A percentile compares a stretch with the other conserved stretches of the same genome.
Conservation (phyloP, 1,140 invertebrate genomes). For the Penaeus chinensis region DNA sequence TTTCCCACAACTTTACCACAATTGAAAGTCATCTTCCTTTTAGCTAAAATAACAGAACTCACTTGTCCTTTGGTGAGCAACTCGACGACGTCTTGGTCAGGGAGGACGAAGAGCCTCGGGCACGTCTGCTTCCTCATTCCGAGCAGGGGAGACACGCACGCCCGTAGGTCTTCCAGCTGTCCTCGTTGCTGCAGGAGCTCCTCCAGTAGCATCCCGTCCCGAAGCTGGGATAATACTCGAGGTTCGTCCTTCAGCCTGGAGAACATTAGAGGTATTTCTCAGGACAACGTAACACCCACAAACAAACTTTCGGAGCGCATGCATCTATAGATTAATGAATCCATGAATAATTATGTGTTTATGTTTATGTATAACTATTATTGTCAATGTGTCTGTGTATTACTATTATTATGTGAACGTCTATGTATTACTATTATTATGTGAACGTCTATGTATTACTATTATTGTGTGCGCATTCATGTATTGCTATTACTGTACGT, state of each 20-base stretch:
- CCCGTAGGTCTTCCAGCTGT: slow-evolving; percentile 41
- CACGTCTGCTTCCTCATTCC: slow-evolving; percentile 57
- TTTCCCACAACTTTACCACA: too few relatives aligned
- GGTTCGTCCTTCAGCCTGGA: slow-evolving; percentile 47
- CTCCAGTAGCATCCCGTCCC: slow-evolving; percentile 57
- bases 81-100: slow-evolving; percentile 50
- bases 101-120: slow-evolving; percentile 58
- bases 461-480: background rate
- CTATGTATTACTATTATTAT: background rate
- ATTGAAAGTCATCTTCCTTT: background rate
- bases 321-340: slow-evolving; percentile 16
- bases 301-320: background rate
- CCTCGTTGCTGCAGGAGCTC: slow-evolving; percentile 45
- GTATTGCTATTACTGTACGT: background rate
- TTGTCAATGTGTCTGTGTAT: background rate
- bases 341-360: slow-evolving; percentile 2
- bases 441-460: background rate
- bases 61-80: slow-evolving; percentile 60
- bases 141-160: slow-evolving; percentile 55
- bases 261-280: background rate
- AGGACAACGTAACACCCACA: background rate
- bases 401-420: background rate
- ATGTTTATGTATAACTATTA: background rate
- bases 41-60: background rate
- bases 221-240: slow-evolving; percentile 37